These are phyloP conservation scores for Aselliscus stoliczkanus DNA, from an alignment of 2,797 vertebrate species.

Conservation along the genomic window DNA sequence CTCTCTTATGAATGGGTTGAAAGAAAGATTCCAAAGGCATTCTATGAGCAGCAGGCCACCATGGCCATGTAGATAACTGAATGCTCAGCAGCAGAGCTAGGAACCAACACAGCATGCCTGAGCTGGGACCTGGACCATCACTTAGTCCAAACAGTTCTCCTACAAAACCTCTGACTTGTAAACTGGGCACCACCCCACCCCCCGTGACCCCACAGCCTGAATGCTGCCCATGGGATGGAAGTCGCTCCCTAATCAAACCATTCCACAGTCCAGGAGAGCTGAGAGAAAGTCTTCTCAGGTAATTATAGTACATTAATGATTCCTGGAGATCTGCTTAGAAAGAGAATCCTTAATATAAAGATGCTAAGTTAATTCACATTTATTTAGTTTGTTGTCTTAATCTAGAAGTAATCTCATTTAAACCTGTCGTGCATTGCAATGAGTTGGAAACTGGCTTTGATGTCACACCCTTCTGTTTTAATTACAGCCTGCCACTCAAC, in stretches of 20 bases:
- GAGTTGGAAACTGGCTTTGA: not conserved
- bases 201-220: not conserved
- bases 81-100: not conserved
- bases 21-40: not conserved
- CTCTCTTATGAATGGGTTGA: not conserved
- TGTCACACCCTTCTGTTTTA: not conserved
- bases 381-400: not conserved
- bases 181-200: no score
- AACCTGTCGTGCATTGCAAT: rapidly evolving
- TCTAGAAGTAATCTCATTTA: not conserved
- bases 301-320: rapidly evolving
- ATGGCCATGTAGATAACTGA: rapidly evolving
- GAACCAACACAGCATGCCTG: not conserved
- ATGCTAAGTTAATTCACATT: not conserved
- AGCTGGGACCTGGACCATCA: not conserved
- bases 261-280: no score
- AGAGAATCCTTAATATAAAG: not conserved
- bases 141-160: not conserved
- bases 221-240: not conserved
- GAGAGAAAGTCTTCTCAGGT: not conserved
- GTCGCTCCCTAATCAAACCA: not conserved
- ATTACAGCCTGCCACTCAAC: not conserved
- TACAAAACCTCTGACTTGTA: not conserved
- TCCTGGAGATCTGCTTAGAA: not conserved
- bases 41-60: not conserved